Evolutionary conservation across 2,888 invertebrate genomes (phyloP).

Genomic region (Coecobrya sp.): DNA sequence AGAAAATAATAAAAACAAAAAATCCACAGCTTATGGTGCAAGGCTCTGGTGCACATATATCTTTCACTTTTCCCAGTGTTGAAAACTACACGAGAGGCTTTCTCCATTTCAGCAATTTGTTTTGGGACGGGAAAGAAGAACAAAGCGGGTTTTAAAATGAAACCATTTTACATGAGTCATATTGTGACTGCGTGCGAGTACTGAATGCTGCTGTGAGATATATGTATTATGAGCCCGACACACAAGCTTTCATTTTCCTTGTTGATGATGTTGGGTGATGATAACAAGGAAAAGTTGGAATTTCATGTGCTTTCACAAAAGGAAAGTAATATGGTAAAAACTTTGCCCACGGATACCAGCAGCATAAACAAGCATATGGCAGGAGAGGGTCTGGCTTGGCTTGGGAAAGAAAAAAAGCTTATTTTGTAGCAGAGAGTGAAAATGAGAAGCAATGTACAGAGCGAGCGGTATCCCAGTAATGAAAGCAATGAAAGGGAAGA

Average conservation of each 20-base stretch:
- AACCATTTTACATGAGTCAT: conserved; percentile 36
- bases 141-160: conserved; percentile 27
- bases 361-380: neutral
- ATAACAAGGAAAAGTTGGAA: conserved; percentile 28
- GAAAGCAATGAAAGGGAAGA: conserved; percentile 57
- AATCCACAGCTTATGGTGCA: neutral
- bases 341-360: neutral
- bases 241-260: neutral
- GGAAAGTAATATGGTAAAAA: neutral
- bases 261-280: neutral
- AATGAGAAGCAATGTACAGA: conserved; percentile 1
- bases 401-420: neutral
- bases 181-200: conserved; percentile 10
- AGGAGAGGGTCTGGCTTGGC: neutral
- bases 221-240: conserved; percentile 8
- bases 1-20: conserved; percentile 38
- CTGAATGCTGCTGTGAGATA: neutral
- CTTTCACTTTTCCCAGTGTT: neutral
- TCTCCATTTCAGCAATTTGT: neutral
- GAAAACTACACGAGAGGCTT: neutral
- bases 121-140: neutral
- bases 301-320: conserved; percentile 13
- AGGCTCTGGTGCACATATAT: neutral
- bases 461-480: neutral
- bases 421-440: conserved; percentile 18